Evolutionary conservation across 2,113 vertebrate species (phyloP).

Genomic region (Elanus axillaris): DNA sequence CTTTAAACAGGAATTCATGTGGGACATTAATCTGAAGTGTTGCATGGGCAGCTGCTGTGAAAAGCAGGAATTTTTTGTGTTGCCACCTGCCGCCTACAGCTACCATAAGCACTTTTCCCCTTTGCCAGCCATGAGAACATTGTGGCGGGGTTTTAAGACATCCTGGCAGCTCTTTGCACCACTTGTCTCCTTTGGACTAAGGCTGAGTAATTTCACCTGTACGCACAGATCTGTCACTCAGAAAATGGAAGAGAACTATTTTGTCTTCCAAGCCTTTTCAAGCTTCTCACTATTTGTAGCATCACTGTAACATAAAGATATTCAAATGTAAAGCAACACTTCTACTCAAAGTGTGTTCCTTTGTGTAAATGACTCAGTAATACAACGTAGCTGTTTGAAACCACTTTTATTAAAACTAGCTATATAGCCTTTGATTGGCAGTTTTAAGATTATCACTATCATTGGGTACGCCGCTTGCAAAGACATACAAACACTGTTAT

Average conservation of each 20-base stretch:
- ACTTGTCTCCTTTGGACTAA: background rate
- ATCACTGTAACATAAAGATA: background rate
- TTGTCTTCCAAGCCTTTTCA: background rate
- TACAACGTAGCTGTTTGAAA: background rate
- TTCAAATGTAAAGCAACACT: background rate
- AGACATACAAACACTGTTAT: background rate
- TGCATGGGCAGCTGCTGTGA: background rate
- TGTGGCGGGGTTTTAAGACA: background rate
- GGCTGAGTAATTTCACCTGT: background rate
- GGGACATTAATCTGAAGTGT: background rate
- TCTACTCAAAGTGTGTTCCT: background rate
- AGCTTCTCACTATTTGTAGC: background rate
- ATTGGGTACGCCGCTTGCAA: background rate
- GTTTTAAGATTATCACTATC: background rate
- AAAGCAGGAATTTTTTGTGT: background rate
- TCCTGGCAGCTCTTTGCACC: background rate
- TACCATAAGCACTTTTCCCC: background rate
- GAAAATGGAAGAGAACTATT: background rate
- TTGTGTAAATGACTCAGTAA: background rate
- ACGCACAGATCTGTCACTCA: background rate
- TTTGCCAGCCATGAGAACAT: background rate
- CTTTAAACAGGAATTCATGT: background rate
- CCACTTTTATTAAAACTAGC: rapidly evolving
- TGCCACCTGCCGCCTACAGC: background rate
- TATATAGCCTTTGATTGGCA: background rate